Percentiles rank a stretch among this genome's conserved stretches.
These are phyloP conservation scores for Crenuchus spilurus DNA, from an alignment of 2,797 vertebrate species.

Conservation along the genomic window DNA sequence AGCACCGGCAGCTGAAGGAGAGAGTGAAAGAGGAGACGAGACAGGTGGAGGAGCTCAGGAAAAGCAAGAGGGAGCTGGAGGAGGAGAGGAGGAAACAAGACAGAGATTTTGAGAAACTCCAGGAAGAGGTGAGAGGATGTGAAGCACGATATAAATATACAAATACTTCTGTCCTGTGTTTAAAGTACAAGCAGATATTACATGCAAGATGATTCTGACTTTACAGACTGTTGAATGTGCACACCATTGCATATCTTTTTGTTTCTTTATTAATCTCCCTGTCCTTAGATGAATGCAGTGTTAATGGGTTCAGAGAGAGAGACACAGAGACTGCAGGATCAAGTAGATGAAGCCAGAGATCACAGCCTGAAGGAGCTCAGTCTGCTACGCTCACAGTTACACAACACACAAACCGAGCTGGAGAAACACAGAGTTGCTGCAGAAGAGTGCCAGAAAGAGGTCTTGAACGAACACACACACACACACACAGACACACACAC, in stretches of 20 bases:
- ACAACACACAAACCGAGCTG: slow-evolving; percentile 86
- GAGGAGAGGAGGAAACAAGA: slow-evolving; percentile 84
- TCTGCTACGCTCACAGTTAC: slow-evolving; percentile 86
- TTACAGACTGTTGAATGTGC: background rate
- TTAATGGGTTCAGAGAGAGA: slow-evolving; percentile 83
- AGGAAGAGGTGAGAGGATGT: slow-evolving; percentile 89
- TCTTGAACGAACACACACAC: slow-evolving; percentile 56
- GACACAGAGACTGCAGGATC: slow-evolving; percentile 86
- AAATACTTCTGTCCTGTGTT: no score
- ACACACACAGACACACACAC: slow-evolving; percentile 12
- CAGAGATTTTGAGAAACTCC: slow-evolving; percentile 86
- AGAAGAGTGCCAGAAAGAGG: slow-evolving; percentile 90
- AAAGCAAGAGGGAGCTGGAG: slow-evolving; percentile 84
- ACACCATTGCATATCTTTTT: background rate
- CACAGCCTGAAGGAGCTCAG: slow-evolving; percentile 84
- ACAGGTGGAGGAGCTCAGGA: slow-evolving; percentile 86
- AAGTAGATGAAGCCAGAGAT: slow-evolving; percentile 89
- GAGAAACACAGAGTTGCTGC: slow-evolving; percentile 81
- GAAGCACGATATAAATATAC: background rate
- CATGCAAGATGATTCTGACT: no score
- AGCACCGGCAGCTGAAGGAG: slow-evolving; percentile 84
- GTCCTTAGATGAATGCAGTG: slow-evolving; percentile 84
- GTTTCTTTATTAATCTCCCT: background rate
- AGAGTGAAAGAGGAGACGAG: slow-evolving; percentile 82
- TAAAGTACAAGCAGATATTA: no score